These are phyloP conservation scores for Tyrannus savana DNA, from an alignment of 2,113 vertebrate genomes.

Conservation along the genomic window DNA sequence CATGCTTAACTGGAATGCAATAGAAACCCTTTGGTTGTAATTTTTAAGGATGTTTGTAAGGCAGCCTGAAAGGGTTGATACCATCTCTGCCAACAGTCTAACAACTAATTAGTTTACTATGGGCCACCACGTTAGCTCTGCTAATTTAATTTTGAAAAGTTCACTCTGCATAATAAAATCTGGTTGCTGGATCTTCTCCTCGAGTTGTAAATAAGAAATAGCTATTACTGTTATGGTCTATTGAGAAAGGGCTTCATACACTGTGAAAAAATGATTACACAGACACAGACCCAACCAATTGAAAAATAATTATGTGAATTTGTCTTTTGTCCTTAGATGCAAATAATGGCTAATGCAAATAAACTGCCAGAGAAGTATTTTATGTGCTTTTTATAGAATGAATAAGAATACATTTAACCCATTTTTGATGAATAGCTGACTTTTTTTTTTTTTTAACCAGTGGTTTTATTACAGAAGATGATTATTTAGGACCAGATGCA, in stretches of 20 bases:
- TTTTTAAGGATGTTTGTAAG: neutral
- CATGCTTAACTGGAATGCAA: neutral
- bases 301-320: conserved; percentile 53
- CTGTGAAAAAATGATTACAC: conserved; percentile 35
- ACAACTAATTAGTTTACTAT: conserved; percentile 15
- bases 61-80: neutral
- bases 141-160: conserved; percentile 45
- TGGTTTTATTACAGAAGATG: neutral
- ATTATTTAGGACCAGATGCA: neutral
- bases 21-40: neutral
- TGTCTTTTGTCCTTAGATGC: conserved; percentile 56
- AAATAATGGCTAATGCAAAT: conserved; percentile 47
- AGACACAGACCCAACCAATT: conserved; percentile 44
- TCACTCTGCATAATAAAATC: conserved; percentile 13
- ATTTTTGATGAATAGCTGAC: neutral
- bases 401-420: neutral
- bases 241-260: conserved; percentile 17
- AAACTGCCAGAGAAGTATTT: conserved; percentile 36
- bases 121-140: neutral
- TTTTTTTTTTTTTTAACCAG: neutral
- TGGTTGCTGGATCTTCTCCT: neutral
- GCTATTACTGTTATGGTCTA: conserved; percentile 4
- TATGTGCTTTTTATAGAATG: neutral
- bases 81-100: neutral
- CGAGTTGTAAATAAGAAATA: conserved; percentile 14